A percentile compares a stretch with the other conserved stretches of the same genome.
Evolutionary conservation across 2,113 vertebrate genomes (phyloP).

Genomic region (Cyanocitta stelleri): DNA sequence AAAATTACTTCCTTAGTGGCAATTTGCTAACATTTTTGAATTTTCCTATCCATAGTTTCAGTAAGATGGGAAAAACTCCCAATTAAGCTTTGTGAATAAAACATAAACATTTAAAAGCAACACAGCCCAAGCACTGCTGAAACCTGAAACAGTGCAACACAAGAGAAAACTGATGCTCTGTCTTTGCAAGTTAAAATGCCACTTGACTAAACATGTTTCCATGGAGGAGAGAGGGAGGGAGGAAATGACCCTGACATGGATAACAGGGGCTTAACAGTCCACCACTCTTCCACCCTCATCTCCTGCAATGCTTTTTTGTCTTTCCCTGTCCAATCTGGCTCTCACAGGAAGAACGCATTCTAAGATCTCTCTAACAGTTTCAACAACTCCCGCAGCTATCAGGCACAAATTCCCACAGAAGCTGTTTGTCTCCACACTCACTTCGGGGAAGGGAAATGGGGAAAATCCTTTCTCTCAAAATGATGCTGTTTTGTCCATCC

Average conservation of each 20-base stretch:
- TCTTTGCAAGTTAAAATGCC: background rate
- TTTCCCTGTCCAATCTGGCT: background rate
- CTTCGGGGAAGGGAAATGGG: background rate
- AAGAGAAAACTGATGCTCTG: background rate
- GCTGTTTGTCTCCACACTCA: background rate
- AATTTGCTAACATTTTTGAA: constrained; percentile 1
- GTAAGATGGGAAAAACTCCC: constrained; percentile 17
- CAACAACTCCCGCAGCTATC: background rate
- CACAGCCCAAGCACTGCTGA: background rate
- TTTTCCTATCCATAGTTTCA: background rate
- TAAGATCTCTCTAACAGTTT: background rate
- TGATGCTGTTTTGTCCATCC: background rate
- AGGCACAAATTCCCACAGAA: background rate
- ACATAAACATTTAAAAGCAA: constrained; percentile 35
- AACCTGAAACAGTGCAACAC: background rate
- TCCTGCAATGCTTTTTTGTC: background rate
- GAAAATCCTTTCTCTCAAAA: background rate
- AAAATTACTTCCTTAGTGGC: background rate
- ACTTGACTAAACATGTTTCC: background rate
- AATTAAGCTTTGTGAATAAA: constrained; percentile 55
- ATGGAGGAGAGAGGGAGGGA: background rate
- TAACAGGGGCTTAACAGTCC: background rate
- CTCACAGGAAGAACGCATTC: background rate
- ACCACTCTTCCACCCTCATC: background rate
- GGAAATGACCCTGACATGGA: background rate